Evolutionary conservation across 2,797 vertebrate genomes (phyloP), one percentile per base, ranked within the genome.

Genomic region (Galago senegalensis): DNA sequence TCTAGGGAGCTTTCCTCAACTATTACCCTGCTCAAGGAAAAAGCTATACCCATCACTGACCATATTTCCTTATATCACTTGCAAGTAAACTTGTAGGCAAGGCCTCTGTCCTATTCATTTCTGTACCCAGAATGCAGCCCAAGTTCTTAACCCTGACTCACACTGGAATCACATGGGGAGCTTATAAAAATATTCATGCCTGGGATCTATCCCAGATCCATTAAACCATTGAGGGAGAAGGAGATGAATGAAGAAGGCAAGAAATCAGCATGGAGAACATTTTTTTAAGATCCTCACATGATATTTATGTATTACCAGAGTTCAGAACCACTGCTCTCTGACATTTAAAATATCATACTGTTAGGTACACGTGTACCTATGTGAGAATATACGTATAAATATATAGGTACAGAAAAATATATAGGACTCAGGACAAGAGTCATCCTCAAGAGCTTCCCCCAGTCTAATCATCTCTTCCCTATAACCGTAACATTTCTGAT

Each of bases 101-200:
- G 14, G 73, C 60, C 81, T 86, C 31, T 46, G 69, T 93, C 49
- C 77, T 84, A 46, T 43, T 84, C 13, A 65, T 31, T 83, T 83
- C 73, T 91, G 20, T 65, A 53, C 29, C 49, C 63, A 84, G 65
- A 94, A 13, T 46, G 12, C 0, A 72, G 86, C 81, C 63, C 23
- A 31, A 87, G 43, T 73, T 79, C 27, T 88, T 73, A 91, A 94
- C 20, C 80, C 79, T 85, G 81, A 94, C 89, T 94, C 76, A 94
- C 29, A 72, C 23, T 31, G 65, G 49, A 93, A 95, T 77, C 70
- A 93, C 84, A 75, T 11, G 77, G 14, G 14, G 58, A 95, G 31
- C 43, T 97, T 88, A 94, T 76, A 92, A 96, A 96, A 97, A 88
- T 76, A 97, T 87, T 85, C 92, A 85, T 81, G 56, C 84, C 87